These are phyloP conservation scores for Limnephilus rhombicus DNA, from an alignment of 2,888 invertebrate species.

Conservation along the genomic window DNA sequence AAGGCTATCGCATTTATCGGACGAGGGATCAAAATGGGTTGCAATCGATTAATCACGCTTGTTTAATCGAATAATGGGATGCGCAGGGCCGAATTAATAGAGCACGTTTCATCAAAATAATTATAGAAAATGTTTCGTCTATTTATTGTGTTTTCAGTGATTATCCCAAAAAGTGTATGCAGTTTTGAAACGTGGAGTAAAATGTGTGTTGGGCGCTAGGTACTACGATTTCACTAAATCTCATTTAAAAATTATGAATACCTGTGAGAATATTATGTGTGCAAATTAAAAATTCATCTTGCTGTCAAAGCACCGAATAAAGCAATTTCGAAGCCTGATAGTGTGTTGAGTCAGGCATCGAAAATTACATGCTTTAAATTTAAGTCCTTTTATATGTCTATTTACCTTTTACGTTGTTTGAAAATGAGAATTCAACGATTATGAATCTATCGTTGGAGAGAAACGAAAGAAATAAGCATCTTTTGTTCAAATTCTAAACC, in stretches of 20 bases:
- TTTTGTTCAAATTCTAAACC: too few species aligned
- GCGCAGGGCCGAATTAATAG: background rate
- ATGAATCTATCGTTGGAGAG: background rate
- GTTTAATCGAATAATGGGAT: conserved; percentile 40
- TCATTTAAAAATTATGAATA: background rate
- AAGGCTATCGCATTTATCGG: conserved; percentile 16
- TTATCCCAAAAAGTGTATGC: background rate
- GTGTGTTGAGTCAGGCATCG: background rate
- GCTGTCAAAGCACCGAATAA: background rate
- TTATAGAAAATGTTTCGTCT: background rate
- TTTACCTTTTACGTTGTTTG: background rate
- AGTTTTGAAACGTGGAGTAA: background rate
- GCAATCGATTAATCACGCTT: conserved; percentile 40
- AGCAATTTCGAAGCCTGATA: background rate
- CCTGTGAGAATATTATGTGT: background rate
- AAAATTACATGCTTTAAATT: background rate
- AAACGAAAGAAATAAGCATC: too few species aligned
- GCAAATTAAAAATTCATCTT: background rate
- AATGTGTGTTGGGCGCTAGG: background rate
- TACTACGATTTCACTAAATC: background rate
- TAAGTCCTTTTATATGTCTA: background rate
- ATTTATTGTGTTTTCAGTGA: background rate
- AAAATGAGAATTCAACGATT: background rate
- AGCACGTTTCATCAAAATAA: background rate
- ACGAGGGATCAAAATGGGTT: conserved; percentile 7